phyloP scores from a whole-genome alignment of 2,888 invertebrate genomes.

The Tiliacea citrago region DNA sequence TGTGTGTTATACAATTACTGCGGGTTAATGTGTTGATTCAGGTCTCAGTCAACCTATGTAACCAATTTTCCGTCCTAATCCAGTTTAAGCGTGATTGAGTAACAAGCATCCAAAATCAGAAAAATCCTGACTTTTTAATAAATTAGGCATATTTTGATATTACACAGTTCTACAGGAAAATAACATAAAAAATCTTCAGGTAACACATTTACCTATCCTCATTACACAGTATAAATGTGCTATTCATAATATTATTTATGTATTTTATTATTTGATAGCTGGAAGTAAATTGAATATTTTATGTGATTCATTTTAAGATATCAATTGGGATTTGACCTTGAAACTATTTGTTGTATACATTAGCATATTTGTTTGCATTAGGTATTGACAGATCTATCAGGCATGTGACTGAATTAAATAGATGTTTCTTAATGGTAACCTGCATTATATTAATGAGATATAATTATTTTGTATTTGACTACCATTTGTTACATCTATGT shows the following conservation, averaged over 20 bases:
- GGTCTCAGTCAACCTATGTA: background rate
- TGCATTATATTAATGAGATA: constrained; percentile 40
- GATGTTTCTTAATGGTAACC: constrained; percentile 31
- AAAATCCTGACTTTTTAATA: background rate
- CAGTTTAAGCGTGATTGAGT: background rate
- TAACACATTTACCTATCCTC: constrained; percentile 6
- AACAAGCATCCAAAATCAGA: background rate
- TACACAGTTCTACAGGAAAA: constrained; percentile 14
- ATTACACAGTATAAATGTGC: background rate
- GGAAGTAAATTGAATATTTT: constrained; percentile 24
- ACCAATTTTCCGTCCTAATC: background rate
- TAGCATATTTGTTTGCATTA: constrained; percentile 63
- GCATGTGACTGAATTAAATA: constrained; percentile 50
- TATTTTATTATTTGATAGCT: constrained; percentile 7
- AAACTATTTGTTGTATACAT: constrained; percentile 53
- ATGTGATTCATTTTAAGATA: constrained; percentile 15
- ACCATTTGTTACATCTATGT: constrained; percentile 20
- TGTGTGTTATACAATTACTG: too few species aligned
- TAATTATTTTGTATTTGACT: constrained; percentile 38
- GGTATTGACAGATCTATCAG: constrained; percentile 58
- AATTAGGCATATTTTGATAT: background rate
- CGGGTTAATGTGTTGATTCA: background rate
- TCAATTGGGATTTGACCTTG: constrained; percentile 57
- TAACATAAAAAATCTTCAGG: background rate
- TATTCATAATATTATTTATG: constrained; percentile 2